These are phyloP conservation scores for Riparia riparia DNA, from an alignment of 2,113 vertebrate species.

Conservation along the genomic window DNA sequence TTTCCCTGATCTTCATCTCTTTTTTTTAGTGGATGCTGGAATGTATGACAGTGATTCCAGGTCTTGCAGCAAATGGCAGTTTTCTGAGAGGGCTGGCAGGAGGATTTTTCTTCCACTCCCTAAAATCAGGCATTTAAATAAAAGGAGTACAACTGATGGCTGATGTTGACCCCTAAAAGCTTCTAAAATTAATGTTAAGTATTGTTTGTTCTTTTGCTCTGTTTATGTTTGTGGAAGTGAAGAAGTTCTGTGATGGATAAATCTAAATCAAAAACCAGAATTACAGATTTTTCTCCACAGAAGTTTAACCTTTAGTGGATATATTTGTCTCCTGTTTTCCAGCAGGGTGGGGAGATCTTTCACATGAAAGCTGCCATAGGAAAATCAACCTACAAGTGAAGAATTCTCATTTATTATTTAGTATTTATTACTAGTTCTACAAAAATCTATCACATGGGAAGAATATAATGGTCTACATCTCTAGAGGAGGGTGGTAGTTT, in stretches of 20 bases:
- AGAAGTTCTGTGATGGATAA: background rate
- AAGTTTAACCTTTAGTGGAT: background rate
- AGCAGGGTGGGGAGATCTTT: background rate
- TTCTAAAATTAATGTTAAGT: background rate
- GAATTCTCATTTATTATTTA: background rate
- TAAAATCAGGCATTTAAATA: background rate
- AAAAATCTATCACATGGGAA: background rate
- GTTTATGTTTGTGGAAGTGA: background rate
- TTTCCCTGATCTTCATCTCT: background rate
- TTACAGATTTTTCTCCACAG: background rate
- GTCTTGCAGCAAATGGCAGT: background rate
- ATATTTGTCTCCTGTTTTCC: background rate
- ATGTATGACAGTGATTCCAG: background rate
- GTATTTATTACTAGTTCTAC: background rate
- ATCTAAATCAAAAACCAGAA: background rate
- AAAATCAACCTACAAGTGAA: background rate
- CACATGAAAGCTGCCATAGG: background rate
- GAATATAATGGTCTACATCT: background rate
- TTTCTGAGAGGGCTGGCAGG: background rate
- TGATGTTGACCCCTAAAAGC: background rate
- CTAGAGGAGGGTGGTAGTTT: background rate
- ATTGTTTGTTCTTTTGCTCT: background rate
- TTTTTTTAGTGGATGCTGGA: background rate
- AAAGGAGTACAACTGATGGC: background rate
- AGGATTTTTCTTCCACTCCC: background rate